A percentile compares a stretch with the other conserved stretches of the same genome.
Conservation (phyloP, 2,797 vertebrate species). For the Dermochelys coriacea region DNA sequence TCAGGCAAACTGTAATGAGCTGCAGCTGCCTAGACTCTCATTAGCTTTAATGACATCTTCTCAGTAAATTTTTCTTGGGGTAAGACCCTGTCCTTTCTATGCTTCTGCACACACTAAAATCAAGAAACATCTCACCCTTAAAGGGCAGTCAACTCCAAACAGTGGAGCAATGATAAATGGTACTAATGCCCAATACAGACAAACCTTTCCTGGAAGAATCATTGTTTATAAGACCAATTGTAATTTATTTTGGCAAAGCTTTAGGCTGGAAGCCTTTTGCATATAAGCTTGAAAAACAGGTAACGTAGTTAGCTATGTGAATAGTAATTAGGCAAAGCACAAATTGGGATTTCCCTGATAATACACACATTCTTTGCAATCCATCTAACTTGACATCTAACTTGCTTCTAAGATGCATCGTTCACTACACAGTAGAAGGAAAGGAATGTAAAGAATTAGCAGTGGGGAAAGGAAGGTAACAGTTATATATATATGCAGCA, state of each 20-base stretch:
- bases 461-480: conserved; percentile 7
- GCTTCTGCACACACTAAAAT: conserved; percentile 69
- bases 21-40: conserved; percentile 82
- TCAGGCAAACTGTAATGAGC: conserved; percentile 81
- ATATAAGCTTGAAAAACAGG: conserved; percentile 46
- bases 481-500: conserved; percentile 34
- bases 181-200: conserved; percentile 75
- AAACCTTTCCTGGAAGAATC: conserved; percentile 80
- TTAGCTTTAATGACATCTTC: conserved; percentile 84
- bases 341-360: conserved; percentile 65
- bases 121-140: conserved; percentile 78
- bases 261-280: conserved; percentile 64
- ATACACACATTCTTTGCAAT: conserved; percentile 10
- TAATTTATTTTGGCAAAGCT: conserved; percentile 69
- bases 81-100: conserved; percentile 73
- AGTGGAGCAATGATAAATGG: conserved; percentile 81
- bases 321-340: conserved; percentile 37
- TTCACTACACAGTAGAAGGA: neutral
- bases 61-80: conserved; percentile 77
- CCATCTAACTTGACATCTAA: conserved; percentile 10
- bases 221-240: conserved; percentile 75
- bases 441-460: neutral
- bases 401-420: conserved; percentile 18
- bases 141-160: conserved; percentile 74
- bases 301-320: conserved; percentile 15